phyloP scores from a whole-genome alignment of 2,888 invertebrate genomes.

The Imbricaverruca yamaguchii region DNA sequence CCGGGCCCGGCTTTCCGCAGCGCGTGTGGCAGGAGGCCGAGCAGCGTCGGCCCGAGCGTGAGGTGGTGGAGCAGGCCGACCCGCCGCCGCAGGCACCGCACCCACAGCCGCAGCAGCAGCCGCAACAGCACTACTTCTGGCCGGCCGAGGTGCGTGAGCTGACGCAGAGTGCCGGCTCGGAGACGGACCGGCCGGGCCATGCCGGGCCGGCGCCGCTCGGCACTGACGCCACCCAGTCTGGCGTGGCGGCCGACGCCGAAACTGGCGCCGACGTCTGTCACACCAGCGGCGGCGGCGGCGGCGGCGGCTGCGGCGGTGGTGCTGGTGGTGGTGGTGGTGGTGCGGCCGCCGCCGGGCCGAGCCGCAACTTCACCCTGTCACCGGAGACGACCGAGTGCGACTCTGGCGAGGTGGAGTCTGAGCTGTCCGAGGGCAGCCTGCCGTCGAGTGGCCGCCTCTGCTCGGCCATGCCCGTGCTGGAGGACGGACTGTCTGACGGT shows the following conservation, averaged over 20 bases:
- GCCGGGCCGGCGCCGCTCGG: no score
- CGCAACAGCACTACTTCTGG: background rate
- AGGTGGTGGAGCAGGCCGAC: background rate
- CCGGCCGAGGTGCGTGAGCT: constrained; percentile 1
- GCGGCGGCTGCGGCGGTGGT: background rate
- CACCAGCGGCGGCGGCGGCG: no score
- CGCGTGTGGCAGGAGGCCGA: constrained; percentile 28
- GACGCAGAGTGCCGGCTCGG: constrained; percentile 27
- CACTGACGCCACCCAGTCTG: no score
- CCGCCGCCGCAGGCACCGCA: background rate
- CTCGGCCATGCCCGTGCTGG: constrained; percentile 33
- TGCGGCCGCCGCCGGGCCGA: background rate
- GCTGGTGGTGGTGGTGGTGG: background rate
- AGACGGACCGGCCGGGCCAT: background rate
- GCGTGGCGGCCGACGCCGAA: no score
- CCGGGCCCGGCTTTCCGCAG: constrained; percentile 33
- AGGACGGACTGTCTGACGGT: constrained; percentile 33
- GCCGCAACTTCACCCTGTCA: constrained; percentile 75
- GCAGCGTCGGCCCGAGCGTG: background rate
- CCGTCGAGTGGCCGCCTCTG: constrained; percentile 36
- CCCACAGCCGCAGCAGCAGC: no score
- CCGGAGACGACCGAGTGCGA: constrained; percentile 90
- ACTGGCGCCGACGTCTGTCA: no score
- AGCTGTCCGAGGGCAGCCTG: constrained; percentile 53
- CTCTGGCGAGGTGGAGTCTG: constrained; percentile 78